A percentile compares a stretch with the other conserved stretches of the same genome.
phyloP scores from a whole-genome alignment of 2,113 vertebrate genomes.

The Lipotes vexillifer region DNA sequence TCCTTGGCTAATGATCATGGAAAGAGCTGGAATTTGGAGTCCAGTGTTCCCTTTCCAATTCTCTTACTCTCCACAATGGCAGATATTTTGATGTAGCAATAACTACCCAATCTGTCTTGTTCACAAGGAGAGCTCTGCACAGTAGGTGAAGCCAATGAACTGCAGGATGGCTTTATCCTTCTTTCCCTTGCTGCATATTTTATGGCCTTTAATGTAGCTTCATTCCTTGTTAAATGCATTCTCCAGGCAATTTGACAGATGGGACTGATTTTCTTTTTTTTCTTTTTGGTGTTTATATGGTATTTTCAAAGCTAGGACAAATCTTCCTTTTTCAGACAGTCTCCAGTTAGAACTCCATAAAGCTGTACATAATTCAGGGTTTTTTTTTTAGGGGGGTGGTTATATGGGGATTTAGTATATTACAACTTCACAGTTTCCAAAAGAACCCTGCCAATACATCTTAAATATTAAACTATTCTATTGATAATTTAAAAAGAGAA shows the following conservation, averaged over 20 bases:
- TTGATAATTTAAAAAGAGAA: not conserved
- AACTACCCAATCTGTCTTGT: slow-evolving; percentile 1
- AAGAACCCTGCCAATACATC: not conserved
- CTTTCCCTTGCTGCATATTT: slow-evolving; percentile 45
- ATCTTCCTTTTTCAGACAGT: slow-evolving; percentile 31
- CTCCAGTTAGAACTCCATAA: slow-evolving; percentile 10
- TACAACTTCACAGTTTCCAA: not conserved
- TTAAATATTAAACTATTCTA: slow-evolving; percentile 8
- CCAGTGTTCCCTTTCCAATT: not conserved
- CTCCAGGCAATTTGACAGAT: slow-evolving; percentile 54
- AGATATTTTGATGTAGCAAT: not conserved
- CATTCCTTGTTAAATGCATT: slow-evolving; percentile 49
- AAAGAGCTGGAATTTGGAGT: not conserved
- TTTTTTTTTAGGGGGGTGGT: not conserved
- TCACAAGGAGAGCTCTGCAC: not conserved
- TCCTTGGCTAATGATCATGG: not conserved
- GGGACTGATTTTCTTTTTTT: not conserved
- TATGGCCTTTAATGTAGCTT: slow-evolving; percentile 51
- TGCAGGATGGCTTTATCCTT: slow-evolving; percentile 11
- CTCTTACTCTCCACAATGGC: not conserved
- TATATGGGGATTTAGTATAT: not conserved
- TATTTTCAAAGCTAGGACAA: slow-evolving; percentile 60
- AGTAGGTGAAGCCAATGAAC: slow-evolving; percentile 21
- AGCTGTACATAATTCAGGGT: not conserved
- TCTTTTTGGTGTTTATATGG: not conserved